Conservation (phyloP, 2,113 vertebrate genomes). For the Pseudonaja textilis region DNA sequence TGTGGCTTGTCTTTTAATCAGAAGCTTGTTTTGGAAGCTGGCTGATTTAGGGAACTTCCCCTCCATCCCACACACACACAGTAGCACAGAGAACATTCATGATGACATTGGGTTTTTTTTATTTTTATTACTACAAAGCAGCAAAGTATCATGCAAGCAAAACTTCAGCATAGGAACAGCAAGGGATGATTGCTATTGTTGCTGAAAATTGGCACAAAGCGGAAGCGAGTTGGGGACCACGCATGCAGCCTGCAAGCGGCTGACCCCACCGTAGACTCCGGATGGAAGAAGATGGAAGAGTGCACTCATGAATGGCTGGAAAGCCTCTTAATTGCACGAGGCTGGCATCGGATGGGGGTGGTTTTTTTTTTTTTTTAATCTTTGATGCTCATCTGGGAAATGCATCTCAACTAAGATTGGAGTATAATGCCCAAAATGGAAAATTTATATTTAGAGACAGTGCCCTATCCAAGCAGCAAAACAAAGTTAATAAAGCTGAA, state of each 20-base stretch:
- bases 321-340: background rate
- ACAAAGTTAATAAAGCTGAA: slow-evolving; percentile 18
- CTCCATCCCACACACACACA: background rate
- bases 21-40: background rate
- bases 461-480: slow-evolving; percentile 4
- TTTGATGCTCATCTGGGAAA: background rate
- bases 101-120: background rate
- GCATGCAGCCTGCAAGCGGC: background rate
- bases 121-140: background rate
- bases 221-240: background rate
- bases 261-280: background rate
- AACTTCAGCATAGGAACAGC: background rate
- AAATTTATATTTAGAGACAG: slow-evolving; percentile 7
- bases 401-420: background rate
- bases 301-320: background rate
- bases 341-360: background rate
- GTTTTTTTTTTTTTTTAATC: slow-evolving; percentile 1
- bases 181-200: background rate
- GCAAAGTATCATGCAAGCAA: background rate
- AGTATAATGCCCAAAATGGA: background rate
- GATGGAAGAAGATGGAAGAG: background rate
- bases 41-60: background rate
- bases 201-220: background rate
- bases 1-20: background rate
- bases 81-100: background rate